Conservation (phyloP, 2,888 invertebrate species). For the Drosophila falleni region DNA sequence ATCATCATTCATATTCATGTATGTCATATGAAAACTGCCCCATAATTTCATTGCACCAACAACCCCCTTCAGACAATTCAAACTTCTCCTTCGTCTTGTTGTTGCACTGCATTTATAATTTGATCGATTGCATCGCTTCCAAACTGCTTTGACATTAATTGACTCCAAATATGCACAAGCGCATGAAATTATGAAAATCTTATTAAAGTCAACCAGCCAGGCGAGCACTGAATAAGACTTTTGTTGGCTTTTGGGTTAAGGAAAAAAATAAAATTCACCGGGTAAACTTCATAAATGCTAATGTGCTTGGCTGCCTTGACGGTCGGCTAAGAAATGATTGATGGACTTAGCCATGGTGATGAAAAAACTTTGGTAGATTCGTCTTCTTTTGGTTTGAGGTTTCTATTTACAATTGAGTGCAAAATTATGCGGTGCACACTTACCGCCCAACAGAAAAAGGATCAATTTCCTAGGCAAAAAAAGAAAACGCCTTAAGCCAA, state of each 20-base stretch:
- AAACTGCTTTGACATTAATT: constrained; percentile 80
- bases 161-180: constrained; percentile 79
- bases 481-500: constrained; percentile 12
- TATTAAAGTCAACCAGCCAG: constrained; percentile 73
- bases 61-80: constrained; percentile 11
- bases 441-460: constrained; percentile 46
- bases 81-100: constrained; percentile 6
- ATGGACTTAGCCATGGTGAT: constrained; percentile 57
- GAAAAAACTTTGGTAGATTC: constrained; percentile 39
- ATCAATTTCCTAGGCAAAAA: constrained; percentile 49
- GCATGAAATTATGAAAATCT: constrained; percentile 80
- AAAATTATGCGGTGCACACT: constrained; percentile 69
- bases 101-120: constrained; percentile 61
- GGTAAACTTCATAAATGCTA: constrained; percentile 75
- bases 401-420: constrained; percentile 65
- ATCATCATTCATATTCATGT: constrained; percentile 74
- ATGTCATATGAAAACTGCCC: constrained; percentile 46
- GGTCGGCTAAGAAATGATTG: constrained; percentile 70
- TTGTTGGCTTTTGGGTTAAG: constrained; percentile 33
- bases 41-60: constrained; percentile 58
- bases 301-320: constrained; percentile 63
- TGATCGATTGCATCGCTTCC: constrained; percentile 69
- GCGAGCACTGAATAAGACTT: constrained; percentile 35
- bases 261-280: constrained; percentile 40
- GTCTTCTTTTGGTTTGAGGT: constrained; percentile 47